Evolutionary conservation across 35 echinoderm and acorn worm genomes (phyloP).

Genomic region (Strongylocentrotus purpuratus): DNA sequence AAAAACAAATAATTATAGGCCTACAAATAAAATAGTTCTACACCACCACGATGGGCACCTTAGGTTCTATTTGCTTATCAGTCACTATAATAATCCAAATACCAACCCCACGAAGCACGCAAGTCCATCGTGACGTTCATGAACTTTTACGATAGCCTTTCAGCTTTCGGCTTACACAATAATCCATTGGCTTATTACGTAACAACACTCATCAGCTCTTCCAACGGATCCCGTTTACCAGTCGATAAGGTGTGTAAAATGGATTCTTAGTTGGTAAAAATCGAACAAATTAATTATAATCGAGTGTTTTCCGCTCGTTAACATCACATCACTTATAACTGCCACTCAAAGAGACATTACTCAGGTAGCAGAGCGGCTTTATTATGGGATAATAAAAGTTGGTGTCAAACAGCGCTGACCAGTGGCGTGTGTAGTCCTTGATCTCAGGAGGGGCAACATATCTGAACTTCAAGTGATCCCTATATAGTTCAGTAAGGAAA

Average conservation of each 20-base stretch:
- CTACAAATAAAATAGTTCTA: too few relatives aligned
- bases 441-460: too few relatives aligned
- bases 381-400: neutral
- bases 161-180: neutral
- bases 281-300: slow-evolving; percentile 26
- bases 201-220: neutral
- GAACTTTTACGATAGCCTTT: neutral
- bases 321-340: slow-evolving; percentile 16
- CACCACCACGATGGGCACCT: too few relatives aligned
- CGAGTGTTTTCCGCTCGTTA: slow-evolving; percentile 34
- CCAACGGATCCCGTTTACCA: neutral
- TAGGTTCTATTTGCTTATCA: too few relatives aligned
- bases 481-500: too few relatives aligned
- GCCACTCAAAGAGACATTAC: neutral
- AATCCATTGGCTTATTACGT: neutral
- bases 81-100: too few relatives aligned
- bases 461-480: too few relatives aligned
- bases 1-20: too few relatives aligned
- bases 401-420: neutral
- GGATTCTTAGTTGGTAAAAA: neutral
- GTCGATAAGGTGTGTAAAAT: neutral
- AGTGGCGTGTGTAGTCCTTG: too few relatives aligned
- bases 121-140: neutral
- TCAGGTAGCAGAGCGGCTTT: neutral
- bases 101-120: too few relatives aligned